phyloP scores from a whole-genome alignment of 1,140 invertebrate genomes.

The Mylabris phalerata region DNA sequence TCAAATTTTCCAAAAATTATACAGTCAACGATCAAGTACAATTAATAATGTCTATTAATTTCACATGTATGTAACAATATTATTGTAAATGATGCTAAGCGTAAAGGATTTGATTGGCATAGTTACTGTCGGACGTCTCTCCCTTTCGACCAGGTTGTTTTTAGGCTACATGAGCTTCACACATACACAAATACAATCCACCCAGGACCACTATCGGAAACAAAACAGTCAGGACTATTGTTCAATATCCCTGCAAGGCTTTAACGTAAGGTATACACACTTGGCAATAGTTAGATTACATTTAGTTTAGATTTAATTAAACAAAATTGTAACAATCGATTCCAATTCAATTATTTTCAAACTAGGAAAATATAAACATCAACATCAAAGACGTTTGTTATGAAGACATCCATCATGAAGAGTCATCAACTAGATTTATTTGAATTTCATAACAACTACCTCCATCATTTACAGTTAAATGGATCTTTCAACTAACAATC shows the following conservation, averaged over 20 bases:
- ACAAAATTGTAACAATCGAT: background rate
- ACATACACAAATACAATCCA: background rate
- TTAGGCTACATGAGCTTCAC: conserved; percentile 15
- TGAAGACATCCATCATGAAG: too few relatives aligned
- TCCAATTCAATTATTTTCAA: too few relatives aligned
- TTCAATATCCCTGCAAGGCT: conserved; percentile 20
- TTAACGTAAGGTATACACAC: conserved; percentile 13
- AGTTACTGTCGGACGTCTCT: conserved; percentile 25
- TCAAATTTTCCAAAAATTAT: too few relatives aligned
- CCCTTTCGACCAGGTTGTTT: conserved; percentile 18
- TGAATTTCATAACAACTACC: too few relatives aligned
- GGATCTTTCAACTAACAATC: too few relatives aligned
- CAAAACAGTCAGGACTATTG: conserved; percentile 22
- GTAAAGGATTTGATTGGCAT: conserved; percentile 29
- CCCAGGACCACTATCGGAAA: background rate
- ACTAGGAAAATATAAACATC: too few relatives aligned
- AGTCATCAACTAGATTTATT: too few relatives aligned
- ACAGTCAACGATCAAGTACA: conserved; percentile 1
- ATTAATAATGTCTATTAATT: conserved; percentile 14
- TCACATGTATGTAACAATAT: background rate
- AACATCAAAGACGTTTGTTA: too few relatives aligned
- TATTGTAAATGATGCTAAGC: conserved; percentile 7
- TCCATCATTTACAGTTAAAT: too few relatives aligned
- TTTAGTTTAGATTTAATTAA: conserved; percentile 15
- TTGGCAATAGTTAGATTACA: conserved; percentile 17